Evolutionary conservation across 2,113 vertebrate genomes (phyloP), one percentile per base, ranked within the genome.

Genomic region (Narcine bancroftii): DNA sequence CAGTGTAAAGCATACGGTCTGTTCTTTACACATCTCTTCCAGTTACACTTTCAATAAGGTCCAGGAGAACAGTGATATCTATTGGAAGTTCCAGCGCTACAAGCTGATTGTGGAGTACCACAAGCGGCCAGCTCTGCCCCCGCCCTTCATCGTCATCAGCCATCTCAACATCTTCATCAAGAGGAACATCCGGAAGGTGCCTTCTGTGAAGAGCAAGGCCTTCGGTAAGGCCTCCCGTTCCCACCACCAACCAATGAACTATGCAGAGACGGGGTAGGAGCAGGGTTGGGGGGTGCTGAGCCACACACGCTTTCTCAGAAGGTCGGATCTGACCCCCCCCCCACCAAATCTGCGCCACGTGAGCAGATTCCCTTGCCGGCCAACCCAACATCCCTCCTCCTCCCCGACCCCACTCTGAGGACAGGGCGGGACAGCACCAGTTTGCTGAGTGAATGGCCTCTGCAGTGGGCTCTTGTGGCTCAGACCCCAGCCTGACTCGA

Each of bases 81-180:
- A 98, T 92, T 98, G 97, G 97, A 98, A 98, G 94, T 97, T 97
- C 71, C 98, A 98, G 93, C 97, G 97, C 53, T 97, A 97, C 93
- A 97, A 96, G 93, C 95, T 98, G 93, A 97, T 98, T 56, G 95
- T 96, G 93, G 97, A 98, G 95, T 98, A 97, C 93, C 97, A 97
- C 93, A 96, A 96, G 0, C 95, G 97, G 36, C 97, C 97, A 0
- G 96, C 95, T 0, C 95, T 98, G 83, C 96, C 97, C 0, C 97
- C 97, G 0, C 97, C 97, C 45, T 96, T 98, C 92, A 98, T 98
- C 94, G 93, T 98, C 93, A 92, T 98, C 93, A 97, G 97, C 47
- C 97, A 98, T 93, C 76, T 97, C 65, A 94, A 96, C 79, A 95
- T 97, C 56, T 93, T 98, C 53, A 56, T 97, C 94, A 95, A 95